Percentiles rank a stretch among this genome's conserved stretches.
These are phyloP conservation scores for Danaus plexippus DNA, from an alignment of 1,140 invertebrate species.

Conservation along the genomic window DNA sequence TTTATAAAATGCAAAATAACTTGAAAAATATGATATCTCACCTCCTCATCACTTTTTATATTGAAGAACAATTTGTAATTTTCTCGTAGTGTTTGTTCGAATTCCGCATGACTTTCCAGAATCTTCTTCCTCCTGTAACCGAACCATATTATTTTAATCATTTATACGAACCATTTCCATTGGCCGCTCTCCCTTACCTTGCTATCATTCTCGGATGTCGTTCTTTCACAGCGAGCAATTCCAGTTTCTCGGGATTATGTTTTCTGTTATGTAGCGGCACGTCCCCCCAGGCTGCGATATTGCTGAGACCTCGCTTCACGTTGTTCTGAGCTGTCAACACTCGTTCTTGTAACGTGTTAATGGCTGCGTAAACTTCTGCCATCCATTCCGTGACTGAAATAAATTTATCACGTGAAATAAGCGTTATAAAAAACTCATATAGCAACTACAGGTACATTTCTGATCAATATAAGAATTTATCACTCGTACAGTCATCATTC, in stretches of 20 bases:
- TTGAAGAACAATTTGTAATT: slow-evolving; percentile 66
- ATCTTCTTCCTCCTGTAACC: slow-evolving; percentile 44
- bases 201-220: slow-evolving; percentile 40
- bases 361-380: slow-evolving; percentile 61
- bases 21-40: slow-evolving; percentile 24
- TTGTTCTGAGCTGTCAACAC: slow-evolving; percentile 78
- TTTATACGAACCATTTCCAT: background rate
- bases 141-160: background rate
- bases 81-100: slow-evolving; percentile 38
- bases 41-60: slow-evolving; percentile 56
- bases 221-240: slow-evolving; percentile 59
- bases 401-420: background rate
- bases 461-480: slow-evolving; percentile 2
- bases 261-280: slow-evolving; percentile 77
- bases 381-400: slow-evolving; percentile 61
- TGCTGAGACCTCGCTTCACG: slow-evolving; percentile 72
- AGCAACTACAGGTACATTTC: background rate
- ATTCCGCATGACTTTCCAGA: slow-evolving; percentile 44
- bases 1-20: slow-evolving; percentile 4
- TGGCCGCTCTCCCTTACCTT: slow-evolving; percentile 23
- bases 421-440: background rate
- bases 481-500: slow-evolving; percentile 76
- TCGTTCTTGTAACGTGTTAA: slow-evolving; percentile 74
- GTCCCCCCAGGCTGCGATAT: slow-evolving; percentile 79
- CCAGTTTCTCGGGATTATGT: slow-evolving; percentile 51